These are phyloP conservation scores for Siphamia tubifer DNA, from an alignment of 2,113 vertebrate species.

Conservation along the genomic window DNA sequence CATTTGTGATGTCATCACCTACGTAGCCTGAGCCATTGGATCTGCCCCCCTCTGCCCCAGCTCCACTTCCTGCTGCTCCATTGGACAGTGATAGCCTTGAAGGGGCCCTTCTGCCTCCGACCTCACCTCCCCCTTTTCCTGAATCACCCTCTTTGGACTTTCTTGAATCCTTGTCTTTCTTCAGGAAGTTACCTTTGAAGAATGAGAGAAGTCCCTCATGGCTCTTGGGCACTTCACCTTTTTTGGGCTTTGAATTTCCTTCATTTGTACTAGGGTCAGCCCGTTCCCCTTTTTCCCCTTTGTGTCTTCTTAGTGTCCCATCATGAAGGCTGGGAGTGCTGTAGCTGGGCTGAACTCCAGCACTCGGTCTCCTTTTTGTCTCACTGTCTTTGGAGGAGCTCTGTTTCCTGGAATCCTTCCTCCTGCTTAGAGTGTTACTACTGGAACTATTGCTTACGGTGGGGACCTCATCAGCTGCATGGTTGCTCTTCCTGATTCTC, in stretches of 20 bases:
- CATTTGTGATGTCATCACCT: slow-evolving; percentile 62
- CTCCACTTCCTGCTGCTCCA: slow-evolving; percentile 52
- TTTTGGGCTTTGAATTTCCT: slow-evolving; percentile 44
- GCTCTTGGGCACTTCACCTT: slow-evolving; percentile 52
- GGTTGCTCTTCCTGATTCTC: slow-evolving; percentile 62
- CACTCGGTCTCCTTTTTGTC: slow-evolving; percentile 29
- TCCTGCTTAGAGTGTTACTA: slow-evolving; percentile 70
- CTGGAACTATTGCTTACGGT: slow-evolving; percentile 47
- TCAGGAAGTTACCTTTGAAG: slow-evolving; percentile 79
- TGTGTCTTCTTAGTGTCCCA: slow-evolving; percentile 53
- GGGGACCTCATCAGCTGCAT: slow-evolving; percentile 53
- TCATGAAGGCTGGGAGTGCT: slow-evolving; percentile 60
- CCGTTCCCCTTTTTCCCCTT: slow-evolving; percentile 31
- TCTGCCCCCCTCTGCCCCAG: slow-evolving; percentile 31
- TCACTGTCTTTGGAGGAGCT: slow-evolving; percentile 52
- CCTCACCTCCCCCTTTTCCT: slow-evolving; percentile 18
- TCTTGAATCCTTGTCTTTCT: slow-evolving; percentile 77
- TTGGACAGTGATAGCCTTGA: slow-evolving; percentile 65
- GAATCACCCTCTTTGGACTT: slow-evolving; percentile 56
- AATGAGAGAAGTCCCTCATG: slow-evolving; percentile 79
- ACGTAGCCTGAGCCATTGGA: slow-evolving; percentile 34
- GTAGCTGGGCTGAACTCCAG: slow-evolving; percentile 55
- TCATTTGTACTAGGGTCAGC: slow-evolving; percentile 25
- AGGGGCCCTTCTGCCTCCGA: slow-evolving; percentile 32
- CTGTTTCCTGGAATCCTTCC: slow-evolving; percentile 59